These are phyloP conservation scores for Limenitis arthemis DNA, from an alignment of 2,888 invertebrate genomes.

Conservation along the genomic window DNA sequence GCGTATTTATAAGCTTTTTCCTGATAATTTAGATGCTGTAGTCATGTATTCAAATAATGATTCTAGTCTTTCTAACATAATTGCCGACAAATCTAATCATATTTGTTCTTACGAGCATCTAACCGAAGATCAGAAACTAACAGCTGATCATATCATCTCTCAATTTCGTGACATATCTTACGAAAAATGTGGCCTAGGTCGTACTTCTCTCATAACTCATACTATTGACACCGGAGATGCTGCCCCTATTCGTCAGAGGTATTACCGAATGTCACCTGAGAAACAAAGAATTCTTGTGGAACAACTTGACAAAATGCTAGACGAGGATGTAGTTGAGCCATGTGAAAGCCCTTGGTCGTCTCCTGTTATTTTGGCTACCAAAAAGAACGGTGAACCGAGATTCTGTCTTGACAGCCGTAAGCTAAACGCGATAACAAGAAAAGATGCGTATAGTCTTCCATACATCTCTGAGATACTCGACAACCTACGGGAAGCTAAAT, in stretches of 20 bases:
- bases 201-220: slow-evolving; percentile 21
- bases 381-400: slow-evolving; percentile 26
- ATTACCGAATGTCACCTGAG: slow-evolving; percentile 28
- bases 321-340: slow-evolving; percentile 21
- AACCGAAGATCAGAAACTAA: slow-evolving; percentile 1
- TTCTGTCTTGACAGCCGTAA: slow-evolving; percentile 29
- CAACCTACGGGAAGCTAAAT: slow-evolving; percentile 7
- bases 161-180: slow-evolving; percentile 22
- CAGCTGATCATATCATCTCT: slow-evolving; percentile 13
- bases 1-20: slow-evolving; percentile 16
- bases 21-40: neutral
- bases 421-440: slow-evolving; percentile 20
- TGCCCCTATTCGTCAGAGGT: slow-evolving; percentile 26
- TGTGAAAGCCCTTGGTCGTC: slow-evolving; percentile 30
- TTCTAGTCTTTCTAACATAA: too few relatives aligned
- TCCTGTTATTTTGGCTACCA: slow-evolving; percentile 21
- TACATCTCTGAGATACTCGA: slow-evolving; percentile 21
- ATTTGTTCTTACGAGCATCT: neutral
- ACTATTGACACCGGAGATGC: slow-evolving; percentile 28
- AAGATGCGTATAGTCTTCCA: slow-evolving; percentile 18
- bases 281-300: slow-evolving; percentile 20
- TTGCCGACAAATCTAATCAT: too few relatives aligned
- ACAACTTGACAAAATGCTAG: slow-evolving; percentile 29
- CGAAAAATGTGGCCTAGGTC: slow-evolving; percentile 20
- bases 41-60: too few relatives aligned